Evolutionary conservation across 23 tunicate species (phyloP).

Genomic region (Botrylloides violaceus): DNA sequence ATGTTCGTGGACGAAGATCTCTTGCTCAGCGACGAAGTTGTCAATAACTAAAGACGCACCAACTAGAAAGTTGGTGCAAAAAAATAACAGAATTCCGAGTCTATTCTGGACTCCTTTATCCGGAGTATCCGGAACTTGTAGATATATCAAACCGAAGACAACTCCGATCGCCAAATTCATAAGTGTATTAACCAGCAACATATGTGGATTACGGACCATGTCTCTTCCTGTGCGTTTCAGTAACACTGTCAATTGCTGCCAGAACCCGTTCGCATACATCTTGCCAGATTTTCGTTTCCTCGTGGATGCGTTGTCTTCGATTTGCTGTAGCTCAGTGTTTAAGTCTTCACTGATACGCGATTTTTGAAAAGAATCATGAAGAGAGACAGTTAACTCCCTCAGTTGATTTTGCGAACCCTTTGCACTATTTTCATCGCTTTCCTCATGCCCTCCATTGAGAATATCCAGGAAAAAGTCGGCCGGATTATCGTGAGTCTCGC

Average conservation of each 20-base stretch:
- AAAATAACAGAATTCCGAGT: slow-evolving; percentile 87
- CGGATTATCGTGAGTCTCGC: slow-evolving; percentile 86
- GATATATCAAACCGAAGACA: slow-evolving; percentile 76
- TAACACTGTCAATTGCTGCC: slow-evolving; percentile 53
- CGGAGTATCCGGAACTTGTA: slow-evolving; percentile 58
- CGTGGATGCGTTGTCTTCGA: neutral
- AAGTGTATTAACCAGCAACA: slow-evolving; percentile 60
- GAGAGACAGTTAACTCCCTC: neutral
- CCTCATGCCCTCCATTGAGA: slow-evolving; percentile 55
- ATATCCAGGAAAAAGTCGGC: slow-evolving; percentile 92
- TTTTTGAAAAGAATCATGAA: neutral
- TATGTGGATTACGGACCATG: slow-evolving; percentile 70
- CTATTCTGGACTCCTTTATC: slow-evolving; percentile 87
- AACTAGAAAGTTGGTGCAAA: slow-evolving; percentile 73
- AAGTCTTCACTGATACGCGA: neutral
- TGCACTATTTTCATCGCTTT: slow-evolving; percentile 11
- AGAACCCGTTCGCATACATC: slow-evolving; percentile 53
- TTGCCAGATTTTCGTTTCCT: neutral
- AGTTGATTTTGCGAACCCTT: neutral
- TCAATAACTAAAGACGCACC: slow-evolving; percentile 70
- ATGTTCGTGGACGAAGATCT: slow-evolving; percentile 77
- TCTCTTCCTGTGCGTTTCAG: slow-evolving; percentile 51
- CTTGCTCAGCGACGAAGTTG: slow-evolving; percentile 67
- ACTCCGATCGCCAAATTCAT: slow-evolving; percentile 62
- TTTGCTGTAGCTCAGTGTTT: neutral